Percentiles rank a stretch among this genome's conserved stretches.
Conservation (phyloP, 2,113 vertebrate genomes). For the Rhagologus leucostigma region DNA sequence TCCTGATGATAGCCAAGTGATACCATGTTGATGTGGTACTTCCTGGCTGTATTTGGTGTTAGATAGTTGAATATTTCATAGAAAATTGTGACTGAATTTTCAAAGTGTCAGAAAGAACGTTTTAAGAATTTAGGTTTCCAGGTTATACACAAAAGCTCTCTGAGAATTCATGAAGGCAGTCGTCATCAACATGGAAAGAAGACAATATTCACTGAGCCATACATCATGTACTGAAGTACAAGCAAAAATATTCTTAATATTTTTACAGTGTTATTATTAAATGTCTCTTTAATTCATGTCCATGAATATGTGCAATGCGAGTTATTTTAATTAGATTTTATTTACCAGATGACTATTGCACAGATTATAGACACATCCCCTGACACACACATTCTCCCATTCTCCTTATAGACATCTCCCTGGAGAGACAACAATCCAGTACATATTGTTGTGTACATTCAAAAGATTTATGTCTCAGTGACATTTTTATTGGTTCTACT, state of each 20-base stretch:
- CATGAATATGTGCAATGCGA: not conserved
- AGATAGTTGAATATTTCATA: not conserved
- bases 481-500: not conserved
- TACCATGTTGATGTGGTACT: not conserved
- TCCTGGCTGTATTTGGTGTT: not conserved
- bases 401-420: not conserved
- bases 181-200: not conserved
- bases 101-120: not conserved
- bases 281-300: not conserved
- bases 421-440: not conserved
- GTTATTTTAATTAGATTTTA: not conserved
- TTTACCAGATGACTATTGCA: not conserved
- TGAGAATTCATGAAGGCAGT: not conserved
- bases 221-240: not conserved
- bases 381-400: not conserved
- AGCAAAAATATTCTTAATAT: not conserved
- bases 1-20: not conserved
- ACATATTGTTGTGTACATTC: not conserved
- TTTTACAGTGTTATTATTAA: not conserved
- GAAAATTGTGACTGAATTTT: not conserved
- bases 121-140: not conserved
- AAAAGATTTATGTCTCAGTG: not conserved
- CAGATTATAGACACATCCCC: not conserved
- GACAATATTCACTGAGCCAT: not conserved
- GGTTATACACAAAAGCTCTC: not conserved